Evolutionary conservation across 2,888 invertebrate species (phyloP), one percentile per base, ranked within the genome.

Genomic region (Epirrita christyi): DNA sequence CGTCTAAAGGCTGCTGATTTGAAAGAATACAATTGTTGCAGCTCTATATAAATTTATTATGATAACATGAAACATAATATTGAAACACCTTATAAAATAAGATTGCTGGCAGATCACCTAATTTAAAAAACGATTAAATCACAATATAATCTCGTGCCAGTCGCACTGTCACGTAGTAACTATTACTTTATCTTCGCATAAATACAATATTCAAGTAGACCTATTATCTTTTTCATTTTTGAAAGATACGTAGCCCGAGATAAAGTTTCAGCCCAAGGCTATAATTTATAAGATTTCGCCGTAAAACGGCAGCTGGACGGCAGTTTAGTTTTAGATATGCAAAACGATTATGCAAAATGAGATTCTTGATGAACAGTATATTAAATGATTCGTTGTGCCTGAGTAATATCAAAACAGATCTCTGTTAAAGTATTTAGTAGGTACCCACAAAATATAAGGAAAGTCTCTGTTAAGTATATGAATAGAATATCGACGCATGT

Each of bases 321-420:
- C 78, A 70, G 72, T 85, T 86, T 84, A 80, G 73, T 57, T 68
- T 71, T 73, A 81, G 86, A 87, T 83, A 75, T 73, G 75, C 77
- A 66, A 71, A 73, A 71, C 76, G 88, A 88, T 88, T 88, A 83
- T 83, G 70, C 66, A 72, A 85, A 88, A 85, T 76, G 80, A 84
- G 86, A 86, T 86, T 80, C 82, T 85, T 86, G 87, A 88, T 88
- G 89, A 86, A 84, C 82, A 51, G 51, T 51, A 80, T 81, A 85
- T 84, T 87, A 89, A 90, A 85, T 86, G 85, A 83, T 83, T 83
- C 66, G 82, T 85, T 78, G 70, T 68, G 58, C 63, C 48, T 67
- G 46, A 48, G 51, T 34, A 13, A 11, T 55, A 55, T 55, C 43
- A 43, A 32, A 40, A 49, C 10, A 66, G 65, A 67, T 63, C 56